Evolutionary conservation across 2,113 vertebrate genomes (phyloP).

Genomic region (Nyctibius bracteatus): DNA sequence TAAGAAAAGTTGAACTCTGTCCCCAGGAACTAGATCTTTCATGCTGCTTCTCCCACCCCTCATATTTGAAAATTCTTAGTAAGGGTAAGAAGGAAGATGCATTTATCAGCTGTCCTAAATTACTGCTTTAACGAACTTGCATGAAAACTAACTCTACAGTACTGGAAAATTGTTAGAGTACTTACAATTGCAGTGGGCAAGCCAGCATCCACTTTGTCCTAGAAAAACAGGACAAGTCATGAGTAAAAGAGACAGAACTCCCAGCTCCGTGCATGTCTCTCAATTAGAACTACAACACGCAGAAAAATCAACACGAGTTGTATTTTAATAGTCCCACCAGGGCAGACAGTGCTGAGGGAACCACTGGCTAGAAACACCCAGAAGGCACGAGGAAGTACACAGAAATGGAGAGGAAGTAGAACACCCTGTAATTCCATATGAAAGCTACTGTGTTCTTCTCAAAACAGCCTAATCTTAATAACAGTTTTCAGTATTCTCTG

Average conservation of each 20-base stretch:
- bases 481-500: neutral
- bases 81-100: neutral
- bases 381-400: neutral
- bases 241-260: neutral
- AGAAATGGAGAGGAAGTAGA: neutral
- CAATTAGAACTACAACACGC: neutral
- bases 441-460: neutral
- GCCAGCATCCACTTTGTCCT: slow-evolving; percentile 98
- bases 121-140: neutral
- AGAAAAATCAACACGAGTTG: neutral
- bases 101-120: neutral
- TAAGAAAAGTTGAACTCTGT: neutral
- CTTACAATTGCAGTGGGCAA: slow-evolving; percentile 97
- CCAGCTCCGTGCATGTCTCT: neutral
- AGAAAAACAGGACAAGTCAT: neutral
- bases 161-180: neutral
- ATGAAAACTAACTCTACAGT: neutral
- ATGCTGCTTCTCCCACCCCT: neutral
- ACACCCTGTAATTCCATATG: neutral
- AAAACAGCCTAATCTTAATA: neutral
- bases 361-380: neutral
- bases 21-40: neutral
- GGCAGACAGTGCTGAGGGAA: neutral
- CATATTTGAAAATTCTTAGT: neutral
- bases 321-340: neutral